Percentiles rank a stretch among this genome's conserved stretches.
These are phyloP conservation scores for Apodemus sylvaticus DNA, from an alignment of 2,113 vertebrate species.

Conservation along the genomic window DNA sequence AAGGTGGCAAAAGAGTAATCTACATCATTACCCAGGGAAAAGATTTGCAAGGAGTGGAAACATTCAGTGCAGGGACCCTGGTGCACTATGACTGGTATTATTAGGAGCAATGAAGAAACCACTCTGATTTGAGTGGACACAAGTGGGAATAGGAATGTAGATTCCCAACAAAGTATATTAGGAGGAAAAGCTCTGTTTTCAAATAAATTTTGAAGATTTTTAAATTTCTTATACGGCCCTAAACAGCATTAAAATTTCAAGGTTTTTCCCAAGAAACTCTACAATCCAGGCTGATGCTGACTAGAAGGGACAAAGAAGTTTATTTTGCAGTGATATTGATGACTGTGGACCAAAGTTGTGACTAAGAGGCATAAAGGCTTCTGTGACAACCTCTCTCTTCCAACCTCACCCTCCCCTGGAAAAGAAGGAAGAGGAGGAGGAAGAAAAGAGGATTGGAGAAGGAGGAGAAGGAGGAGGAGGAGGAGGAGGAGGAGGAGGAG, in stretches of 20 bases:
- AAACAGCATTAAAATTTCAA: slow-evolving; percentile 27
- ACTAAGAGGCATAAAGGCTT: neutral
- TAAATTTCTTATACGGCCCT: neutral
- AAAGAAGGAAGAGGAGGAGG: too few species aligned
- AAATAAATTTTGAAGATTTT: neutral
- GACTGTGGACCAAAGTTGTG: neutral
- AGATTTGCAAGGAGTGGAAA: neutral
- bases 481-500: too few species aligned
- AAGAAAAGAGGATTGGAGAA: too few species aligned
- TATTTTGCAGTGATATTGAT: neutral
- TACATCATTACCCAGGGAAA: neutral
- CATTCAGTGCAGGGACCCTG: neutral
- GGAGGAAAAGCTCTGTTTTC: neutral
- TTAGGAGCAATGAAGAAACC: neutral
- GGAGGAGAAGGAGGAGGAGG: too few species aligned
- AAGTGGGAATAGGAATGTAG: neutral
- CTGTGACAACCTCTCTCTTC: neutral
- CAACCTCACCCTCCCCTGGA: neutral
- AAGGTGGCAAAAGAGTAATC: neutral
- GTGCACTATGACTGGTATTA: neutral
- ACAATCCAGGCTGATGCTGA: neutral
- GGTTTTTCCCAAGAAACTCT: neutral
- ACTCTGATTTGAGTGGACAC: neutral
- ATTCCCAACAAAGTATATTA: neutral
- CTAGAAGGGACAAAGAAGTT: neutral